Percentiles rank a stretch among this genome's conserved stretches.
These are phyloP conservation scores for Betta splendens DNA, from an alignment of 2,797 vertebrate genomes.

Conservation along the genomic window DNA sequence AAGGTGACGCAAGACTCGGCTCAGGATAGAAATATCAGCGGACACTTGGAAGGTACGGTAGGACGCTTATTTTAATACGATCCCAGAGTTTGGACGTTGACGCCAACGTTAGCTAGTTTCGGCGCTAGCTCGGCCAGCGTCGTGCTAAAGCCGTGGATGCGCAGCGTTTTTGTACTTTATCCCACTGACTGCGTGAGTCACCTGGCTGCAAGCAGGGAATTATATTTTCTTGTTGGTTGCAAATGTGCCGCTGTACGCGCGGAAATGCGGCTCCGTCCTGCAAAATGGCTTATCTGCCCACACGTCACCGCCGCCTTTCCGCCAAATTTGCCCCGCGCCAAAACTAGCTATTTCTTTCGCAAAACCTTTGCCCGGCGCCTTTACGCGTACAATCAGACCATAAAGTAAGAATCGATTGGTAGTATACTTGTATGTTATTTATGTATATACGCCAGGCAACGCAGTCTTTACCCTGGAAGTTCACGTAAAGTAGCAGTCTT, in stretches of 20 bases:
- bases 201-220: background rate
- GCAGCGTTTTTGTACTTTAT: no score
- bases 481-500: background rate
- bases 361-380: background rate
- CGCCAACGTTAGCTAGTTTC: background rate
- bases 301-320: constrained; percentile 45
- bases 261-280: background rate
- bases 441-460: accelerated
- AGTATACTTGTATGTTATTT: accelerated
- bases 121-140: background rate
- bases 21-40: background rate
- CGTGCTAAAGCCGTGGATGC: no score
- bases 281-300: background rate
- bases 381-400: accelerated
- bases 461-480: background rate
- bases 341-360: constrained; percentile 15
- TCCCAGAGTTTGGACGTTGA: accelerated
- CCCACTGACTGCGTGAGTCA: background rate
- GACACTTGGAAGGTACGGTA: constrained; percentile 26
- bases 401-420: accelerated
- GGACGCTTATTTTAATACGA: accelerated
- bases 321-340: constrained; percentile 68
- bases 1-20: background rate
- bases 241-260: background rate
- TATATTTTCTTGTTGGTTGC: background rate